Evolutionary conservation across 2,113 vertebrate species (phyloP).

Genomic region (Pontoporia blainvillei): DNA sequence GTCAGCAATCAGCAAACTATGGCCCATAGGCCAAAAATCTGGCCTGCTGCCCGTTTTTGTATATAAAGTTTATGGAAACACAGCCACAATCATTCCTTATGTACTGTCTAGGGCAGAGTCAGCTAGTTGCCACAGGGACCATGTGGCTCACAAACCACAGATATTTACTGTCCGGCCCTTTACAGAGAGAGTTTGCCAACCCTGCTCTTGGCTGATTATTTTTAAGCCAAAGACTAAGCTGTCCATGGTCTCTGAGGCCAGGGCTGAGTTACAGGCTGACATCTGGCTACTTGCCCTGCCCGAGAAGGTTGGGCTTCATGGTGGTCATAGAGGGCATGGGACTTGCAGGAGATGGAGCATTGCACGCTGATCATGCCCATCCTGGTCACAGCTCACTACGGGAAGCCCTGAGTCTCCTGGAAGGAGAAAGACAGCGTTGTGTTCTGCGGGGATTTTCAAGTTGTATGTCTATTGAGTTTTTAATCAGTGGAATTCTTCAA

Average conservation of each 20-base stretch:
- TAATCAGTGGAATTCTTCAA: neutral
- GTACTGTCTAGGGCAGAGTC: neutral
- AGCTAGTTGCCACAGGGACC: neutral
- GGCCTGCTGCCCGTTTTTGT: neutral
- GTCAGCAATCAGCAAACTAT: neutral
- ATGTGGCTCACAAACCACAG: neutral
- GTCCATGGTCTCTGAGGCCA: neutral
- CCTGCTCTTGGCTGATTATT: neutral
- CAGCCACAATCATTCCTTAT: neutral
- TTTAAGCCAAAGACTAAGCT: neutral
- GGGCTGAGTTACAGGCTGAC: neutral
- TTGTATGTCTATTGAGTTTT: neutral
- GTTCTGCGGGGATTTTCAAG: neutral
- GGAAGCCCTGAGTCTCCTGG: neutral
- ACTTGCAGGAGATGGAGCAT: neutral
- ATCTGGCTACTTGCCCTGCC: neutral
- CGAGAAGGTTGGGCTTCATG: neutral
- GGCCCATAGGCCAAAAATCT: neutral
- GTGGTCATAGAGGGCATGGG: too few relatives aligned
- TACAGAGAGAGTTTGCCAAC: neutral
- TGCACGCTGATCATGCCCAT: neutral
- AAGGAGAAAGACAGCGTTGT: neutral
- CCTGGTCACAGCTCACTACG: neutral
- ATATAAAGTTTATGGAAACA: neutral
- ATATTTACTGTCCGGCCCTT: neutral